Conservation (phyloP, 2,113 vertebrate species). For the Cinclus cinclus region DNA sequence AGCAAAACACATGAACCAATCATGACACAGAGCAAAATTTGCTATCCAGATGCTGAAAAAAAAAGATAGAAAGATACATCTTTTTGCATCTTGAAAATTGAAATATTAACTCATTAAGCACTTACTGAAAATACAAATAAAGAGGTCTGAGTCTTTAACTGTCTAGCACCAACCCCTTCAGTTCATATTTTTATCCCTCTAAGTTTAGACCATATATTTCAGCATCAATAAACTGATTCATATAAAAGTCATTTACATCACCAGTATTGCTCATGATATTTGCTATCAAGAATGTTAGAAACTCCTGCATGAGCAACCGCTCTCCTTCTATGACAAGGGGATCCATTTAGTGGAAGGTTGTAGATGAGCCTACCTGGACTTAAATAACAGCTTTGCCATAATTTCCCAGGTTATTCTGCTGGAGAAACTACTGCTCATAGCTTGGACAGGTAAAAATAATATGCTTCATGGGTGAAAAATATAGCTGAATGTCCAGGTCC, state of each 20-base stretch:
- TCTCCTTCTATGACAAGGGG: background rate
- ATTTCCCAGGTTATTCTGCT: background rate
- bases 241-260: background rate
- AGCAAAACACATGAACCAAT: background rate
- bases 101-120: background rate
- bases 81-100: background rate
- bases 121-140: background rate
- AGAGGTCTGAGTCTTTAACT: background rate
- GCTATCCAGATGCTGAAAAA: background rate
- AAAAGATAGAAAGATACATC: background rate
- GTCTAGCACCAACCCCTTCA: background rate
- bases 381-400: background rate
- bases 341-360: background rate
- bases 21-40: background rate
- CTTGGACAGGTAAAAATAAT: background rate
- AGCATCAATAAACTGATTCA: background rate
- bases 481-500: background rate
- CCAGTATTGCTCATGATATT: background rate
- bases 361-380: no score
- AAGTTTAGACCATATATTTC: background rate
- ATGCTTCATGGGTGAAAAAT: background rate
- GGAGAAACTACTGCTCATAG: background rate
- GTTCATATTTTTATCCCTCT: background rate
- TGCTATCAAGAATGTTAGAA: background rate
- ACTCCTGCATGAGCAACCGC: background rate